Percentiles rank a stretch among this genome's conserved stretches.
Conservation (phyloP, 2,797 vertebrate species). For the Neostethus bicornis region DNA sequence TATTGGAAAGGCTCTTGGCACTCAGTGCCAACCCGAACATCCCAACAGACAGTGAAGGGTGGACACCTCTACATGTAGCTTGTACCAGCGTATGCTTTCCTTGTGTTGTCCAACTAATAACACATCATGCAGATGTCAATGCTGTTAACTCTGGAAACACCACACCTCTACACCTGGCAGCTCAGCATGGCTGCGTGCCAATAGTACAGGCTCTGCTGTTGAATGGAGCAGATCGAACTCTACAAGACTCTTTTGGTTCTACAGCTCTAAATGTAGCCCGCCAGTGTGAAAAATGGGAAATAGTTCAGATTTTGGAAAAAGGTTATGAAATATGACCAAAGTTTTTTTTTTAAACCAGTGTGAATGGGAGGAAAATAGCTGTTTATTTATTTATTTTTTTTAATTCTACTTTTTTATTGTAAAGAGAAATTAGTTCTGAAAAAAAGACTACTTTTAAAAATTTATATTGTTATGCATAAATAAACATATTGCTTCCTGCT, state of each 20-base stretch:
- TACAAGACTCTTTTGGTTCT: conserved; percentile 72
- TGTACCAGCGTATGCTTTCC: conserved; percentile 77
- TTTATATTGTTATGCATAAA: not conserved
- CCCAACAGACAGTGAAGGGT: conserved; percentile 74
- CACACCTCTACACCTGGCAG: conserved; percentile 85
- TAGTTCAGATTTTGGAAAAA: conserved; percentile 71
- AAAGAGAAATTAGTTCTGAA: no score
- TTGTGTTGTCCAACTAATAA: conserved; percentile 79
- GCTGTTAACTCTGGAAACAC: conserved; percentile 73
- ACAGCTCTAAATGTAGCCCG: conserved; percentile 81
- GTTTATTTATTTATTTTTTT: no score
- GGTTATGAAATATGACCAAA: conserved; percentile 15
- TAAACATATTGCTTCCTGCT: not conserved
- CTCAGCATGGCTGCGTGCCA: conserved; percentile 75
- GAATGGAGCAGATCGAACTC: conserved; percentile 72
- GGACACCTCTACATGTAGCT: conserved; percentile 86
- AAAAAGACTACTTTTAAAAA: not conserved
- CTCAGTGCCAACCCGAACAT: conserved; percentile 78
- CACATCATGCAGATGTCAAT: conserved; percentile 78
- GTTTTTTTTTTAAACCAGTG: not conserved
- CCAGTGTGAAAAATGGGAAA: conserved; percentile 69
- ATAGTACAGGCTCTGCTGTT: conserved; percentile 83
- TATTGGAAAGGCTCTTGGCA: conserved; percentile 76
- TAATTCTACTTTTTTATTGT: no score
- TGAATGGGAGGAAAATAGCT: not conserved